Conservation (phyloP, 2,888 invertebrate genomes). For the Strigamia crassipes region DNA sequence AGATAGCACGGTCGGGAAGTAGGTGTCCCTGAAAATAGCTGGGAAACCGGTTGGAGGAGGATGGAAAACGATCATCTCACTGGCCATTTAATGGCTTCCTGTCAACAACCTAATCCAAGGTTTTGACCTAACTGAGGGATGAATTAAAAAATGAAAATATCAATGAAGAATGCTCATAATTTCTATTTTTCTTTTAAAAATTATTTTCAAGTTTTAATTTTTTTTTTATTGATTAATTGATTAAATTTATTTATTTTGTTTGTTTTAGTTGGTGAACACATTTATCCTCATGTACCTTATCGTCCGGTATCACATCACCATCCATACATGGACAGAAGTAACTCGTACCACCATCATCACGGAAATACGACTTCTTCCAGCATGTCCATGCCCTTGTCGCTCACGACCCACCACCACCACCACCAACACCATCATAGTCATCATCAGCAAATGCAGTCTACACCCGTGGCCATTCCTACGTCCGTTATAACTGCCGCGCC, state of each 20-base stretch:
- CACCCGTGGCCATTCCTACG: conserved; percentile 53
- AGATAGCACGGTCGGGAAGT: not conserved
- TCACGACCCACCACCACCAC: conserved; percentile 63
- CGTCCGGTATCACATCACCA: conserved; percentile 45
- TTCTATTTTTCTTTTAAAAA: not conserved
- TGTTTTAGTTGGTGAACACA: conserved; percentile 41
- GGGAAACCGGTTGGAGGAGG: not conserved
- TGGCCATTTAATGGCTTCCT: conserved; percentile 5
- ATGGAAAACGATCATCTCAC: not conserved
- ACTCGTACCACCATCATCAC: conserved; percentile 58
- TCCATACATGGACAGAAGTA: conserved; percentile 23
- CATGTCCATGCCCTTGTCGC: conserved; percentile 58
- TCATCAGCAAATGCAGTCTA: conserved; percentile 53
- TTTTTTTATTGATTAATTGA: no score
- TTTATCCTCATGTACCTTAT: conserved; percentile 48
- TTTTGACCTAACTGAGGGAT: conserved; percentile 18
- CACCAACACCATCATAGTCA: conserved; percentile 59
- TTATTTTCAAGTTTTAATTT: not conserved
- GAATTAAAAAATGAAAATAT: not conserved
- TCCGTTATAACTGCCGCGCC: conserved; percentile 70
- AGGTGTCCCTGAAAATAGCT: not conserved
- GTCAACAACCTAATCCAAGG: conserved; percentile 43
- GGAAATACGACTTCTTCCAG: conserved; percentile 11
- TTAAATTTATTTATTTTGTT: no score
- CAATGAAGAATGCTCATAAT: not conserved